phyloP scores from a whole-genome alignment of 1,140 invertebrate species.

The Pseudomyrmex dendroicus region DNA sequence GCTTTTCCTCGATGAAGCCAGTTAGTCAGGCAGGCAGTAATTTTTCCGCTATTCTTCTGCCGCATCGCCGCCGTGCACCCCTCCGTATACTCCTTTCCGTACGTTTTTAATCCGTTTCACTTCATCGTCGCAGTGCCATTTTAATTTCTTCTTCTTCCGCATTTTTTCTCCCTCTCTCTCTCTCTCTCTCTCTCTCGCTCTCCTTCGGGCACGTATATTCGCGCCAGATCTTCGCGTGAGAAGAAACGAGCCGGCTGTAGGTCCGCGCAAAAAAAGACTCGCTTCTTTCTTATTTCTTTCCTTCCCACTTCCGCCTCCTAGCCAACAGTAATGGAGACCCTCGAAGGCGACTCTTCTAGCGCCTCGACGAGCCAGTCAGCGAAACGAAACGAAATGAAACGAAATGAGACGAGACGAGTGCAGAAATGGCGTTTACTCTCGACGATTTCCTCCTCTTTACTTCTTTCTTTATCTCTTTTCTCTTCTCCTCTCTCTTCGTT shows the following conservation, averaged over 20 bases:
- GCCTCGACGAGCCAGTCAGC: slow-evolving; percentile 74
- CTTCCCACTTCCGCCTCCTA: slow-evolving; percentile 67
- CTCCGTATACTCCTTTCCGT: slow-evolving; percentile 28
- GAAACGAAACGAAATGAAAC: slow-evolving; percentile 76
- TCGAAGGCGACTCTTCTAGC: slow-evolving; percentile 78
- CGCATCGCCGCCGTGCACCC: neutral
- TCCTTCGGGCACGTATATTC: slow-evolving; percentile 25
- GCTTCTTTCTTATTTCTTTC: slow-evolving; percentile 60
- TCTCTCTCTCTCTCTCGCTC: neutral
- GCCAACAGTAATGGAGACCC: slow-evolving; percentile 80
- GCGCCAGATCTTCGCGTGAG: slow-evolving; percentile 45
- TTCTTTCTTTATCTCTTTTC: slow-evolving; percentile 23
- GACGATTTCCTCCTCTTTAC: slow-evolving; percentile 27
- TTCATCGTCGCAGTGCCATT: neutral
- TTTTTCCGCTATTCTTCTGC: slow-evolving; percentile 52
- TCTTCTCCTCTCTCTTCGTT: slow-evolving; percentile 32
- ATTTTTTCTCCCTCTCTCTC: neutral
- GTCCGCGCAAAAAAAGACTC: neutral
- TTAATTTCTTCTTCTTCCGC: slow-evolving; percentile 5
- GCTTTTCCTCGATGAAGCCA: slow-evolving; percentile 71
- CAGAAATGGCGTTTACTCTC: slow-evolving; percentile 66
- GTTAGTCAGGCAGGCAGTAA: slow-evolving; percentile 67
- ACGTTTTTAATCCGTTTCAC: neutral
- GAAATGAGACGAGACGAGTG: slow-evolving; percentile 76
- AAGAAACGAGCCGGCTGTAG: slow-evolving; percentile 53